phyloP scores from a whole-genome alignment of 2,113 vertebrate genomes.

The Toxostoma redivivum region DNA sequence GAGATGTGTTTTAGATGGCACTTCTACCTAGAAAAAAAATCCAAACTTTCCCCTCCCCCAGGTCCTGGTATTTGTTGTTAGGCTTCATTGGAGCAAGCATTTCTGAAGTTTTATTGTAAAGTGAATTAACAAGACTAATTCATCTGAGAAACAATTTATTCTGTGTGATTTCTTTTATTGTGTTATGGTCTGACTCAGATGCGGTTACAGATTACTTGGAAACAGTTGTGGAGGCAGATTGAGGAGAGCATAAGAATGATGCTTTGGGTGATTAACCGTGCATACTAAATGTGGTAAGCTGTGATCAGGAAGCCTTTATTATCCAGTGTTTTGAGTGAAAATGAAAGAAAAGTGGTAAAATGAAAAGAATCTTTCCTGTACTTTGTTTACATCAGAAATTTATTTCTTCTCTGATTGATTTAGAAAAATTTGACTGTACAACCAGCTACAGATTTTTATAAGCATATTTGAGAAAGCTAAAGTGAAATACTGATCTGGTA shows the following conservation, averaged over 20 bases:
- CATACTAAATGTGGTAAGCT: not conserved
- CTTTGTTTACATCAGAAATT: not conserved
- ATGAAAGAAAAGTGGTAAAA: not conserved
- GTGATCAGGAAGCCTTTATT: not conserved
- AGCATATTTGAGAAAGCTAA: not conserved
- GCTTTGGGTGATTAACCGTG: not conserved
- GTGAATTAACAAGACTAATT: not conserved
- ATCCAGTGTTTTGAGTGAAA: not conserved
- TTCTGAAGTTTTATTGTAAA: not conserved
- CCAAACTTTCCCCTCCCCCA: too few species aligned
- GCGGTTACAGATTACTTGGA: not conserved
- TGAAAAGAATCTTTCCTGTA: not conserved
- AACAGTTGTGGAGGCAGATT: not conserved
- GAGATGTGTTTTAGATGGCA: not conserved
- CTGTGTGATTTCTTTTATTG: not conserved
- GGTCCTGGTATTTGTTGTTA: not conserved
- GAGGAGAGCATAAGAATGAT: not conserved
- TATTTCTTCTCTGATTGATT: not conserved
- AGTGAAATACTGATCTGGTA: not conserved
- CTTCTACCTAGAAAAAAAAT: not conserved
- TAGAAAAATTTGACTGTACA: not conserved
- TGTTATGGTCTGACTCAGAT: not conserved
- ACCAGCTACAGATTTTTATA: not conserved
- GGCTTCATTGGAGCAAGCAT: not conserved
- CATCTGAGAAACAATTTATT: not conserved